Conservation (phyloP, 1,140 invertebrate species). For the Periplaneta americana region DNA sequence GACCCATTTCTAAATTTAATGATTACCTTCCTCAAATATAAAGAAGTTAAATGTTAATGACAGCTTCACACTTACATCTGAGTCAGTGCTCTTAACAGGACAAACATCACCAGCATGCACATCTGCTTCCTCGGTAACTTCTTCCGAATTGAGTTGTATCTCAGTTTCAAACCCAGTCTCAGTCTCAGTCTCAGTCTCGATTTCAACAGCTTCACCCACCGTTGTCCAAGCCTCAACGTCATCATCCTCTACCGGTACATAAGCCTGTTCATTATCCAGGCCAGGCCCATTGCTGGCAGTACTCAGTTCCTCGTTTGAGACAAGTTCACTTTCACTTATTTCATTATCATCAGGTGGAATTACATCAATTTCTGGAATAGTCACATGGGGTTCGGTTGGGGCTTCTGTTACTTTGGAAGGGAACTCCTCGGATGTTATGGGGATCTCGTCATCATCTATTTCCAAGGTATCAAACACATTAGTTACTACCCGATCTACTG, state of each 20-base stretch:
- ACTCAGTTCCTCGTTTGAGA: background rate
- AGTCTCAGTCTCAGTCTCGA: background rate
- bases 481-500: background rate
- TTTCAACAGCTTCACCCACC: constrained; percentile 20
- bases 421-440: background rate
- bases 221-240: constrained; percentile 19
- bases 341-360: constrained; percentile 6
- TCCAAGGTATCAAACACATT: background rate
- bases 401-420: background rate
- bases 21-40: too few species aligned
- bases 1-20: too few species aligned
- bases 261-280: background rate
- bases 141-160: background rate
- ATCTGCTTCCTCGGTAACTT: background rate
- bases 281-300: background rate
- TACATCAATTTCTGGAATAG: constrained; percentile 5
- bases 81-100: background rate
- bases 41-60: too few species aligned
- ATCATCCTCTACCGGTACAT: background rate
- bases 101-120: background rate
- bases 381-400: background rate
- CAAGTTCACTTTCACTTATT: constrained; percentile 9
- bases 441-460: background rate
- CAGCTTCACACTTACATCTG: constrained; percentile 3
- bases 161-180: too few species aligned